Evolutionary conservation across 2,888 invertebrate species (phyloP).

Genomic region (Andrena chrysosceles): DNA sequence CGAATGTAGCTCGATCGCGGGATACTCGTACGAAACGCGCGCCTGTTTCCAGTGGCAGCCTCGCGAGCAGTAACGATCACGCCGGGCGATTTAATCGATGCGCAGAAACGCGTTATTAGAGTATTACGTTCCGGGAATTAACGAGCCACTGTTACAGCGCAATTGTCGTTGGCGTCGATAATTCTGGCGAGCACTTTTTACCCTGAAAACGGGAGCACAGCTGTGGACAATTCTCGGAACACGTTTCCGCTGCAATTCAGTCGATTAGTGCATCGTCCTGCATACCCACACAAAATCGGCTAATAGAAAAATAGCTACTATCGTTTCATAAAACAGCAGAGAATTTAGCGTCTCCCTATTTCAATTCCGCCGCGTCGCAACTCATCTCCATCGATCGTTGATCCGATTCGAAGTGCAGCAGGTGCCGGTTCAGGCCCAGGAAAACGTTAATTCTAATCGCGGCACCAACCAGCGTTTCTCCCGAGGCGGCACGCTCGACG

Average conservation of each 20-base stretch:
- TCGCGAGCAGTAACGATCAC: conserved; percentile 1
- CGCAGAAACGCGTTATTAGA: conserved; percentile 9
- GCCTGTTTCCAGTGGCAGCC: not conserved
- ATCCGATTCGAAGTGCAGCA: conserved; percentile 15
- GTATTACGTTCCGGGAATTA: conserved; percentile 1
- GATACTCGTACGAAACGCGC: conserved; percentile 18
- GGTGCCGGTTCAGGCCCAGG: conserved; percentile 16
- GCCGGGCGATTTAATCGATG: conserved; percentile 13
- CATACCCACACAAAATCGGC: not conserved
- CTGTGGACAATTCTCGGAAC: not conserved
- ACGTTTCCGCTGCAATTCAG: not conserved
- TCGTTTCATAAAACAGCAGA: conserved; percentile 11
- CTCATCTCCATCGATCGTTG: conserved; percentile 22
- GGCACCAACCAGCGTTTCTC: conserved; percentile 9
- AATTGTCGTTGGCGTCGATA: conserved; percentile 16
- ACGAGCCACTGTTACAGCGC: not conserved
- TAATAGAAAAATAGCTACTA: not conserved
- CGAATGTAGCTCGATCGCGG: conserved; percentile 38
- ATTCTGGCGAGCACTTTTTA: conserved; percentile 16
- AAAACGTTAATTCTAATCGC: conserved; percentile 64
- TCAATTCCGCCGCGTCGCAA: conserved; percentile 39
- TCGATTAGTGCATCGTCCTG: not conserved
- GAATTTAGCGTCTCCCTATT: conserved; percentile 42
- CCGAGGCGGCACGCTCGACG: conserved; percentile 43
- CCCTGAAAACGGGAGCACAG: not conserved